Base-by-base conservation (phyloP, 2,797 vertebrate genomes). In the Hemitrygon akajei region DNA sequence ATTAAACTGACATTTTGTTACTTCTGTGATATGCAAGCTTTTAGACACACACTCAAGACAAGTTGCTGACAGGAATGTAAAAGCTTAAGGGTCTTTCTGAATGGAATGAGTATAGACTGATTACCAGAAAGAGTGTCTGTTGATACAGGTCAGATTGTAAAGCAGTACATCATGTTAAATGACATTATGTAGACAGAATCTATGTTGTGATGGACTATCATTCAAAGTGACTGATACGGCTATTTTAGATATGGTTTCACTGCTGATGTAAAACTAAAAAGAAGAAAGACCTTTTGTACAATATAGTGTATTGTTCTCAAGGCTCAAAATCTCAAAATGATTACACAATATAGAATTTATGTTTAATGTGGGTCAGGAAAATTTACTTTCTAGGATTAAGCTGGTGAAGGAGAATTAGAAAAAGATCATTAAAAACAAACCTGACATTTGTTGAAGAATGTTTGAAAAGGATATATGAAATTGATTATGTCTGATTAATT, bases 171-270 rank as follows among this genome's bases (percentile, higher is more conserved):
- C 37, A 92, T 37, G 27, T 93, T 75, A 76, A 93, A 58, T 27
- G 69, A 76, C 40, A 93, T 58, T 93, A 71, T 93, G 71, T 76
- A 22, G 71, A 40, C 11, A 93, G 27, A 93, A 47, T n/a, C 69
- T 76, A 16, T 7, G 40, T 56, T 75, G 14, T 93, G 71, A 76
- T 73, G 69, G 91, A 58, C 71, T 47, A 75, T n/a, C 40, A 40
- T 93, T 93, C 91, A 93, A 75, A 93, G 47, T 75, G 71, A 76
- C 71, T 93, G 91, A 93, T 93, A 76, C 18, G 7, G 40, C 25
- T 58, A 30, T 40, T 93, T 11, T 76, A 16, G 71, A 76, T 93
- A 76, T 93, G 71, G 27, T 76, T 27, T 56, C 91, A n/a, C 27
- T 14, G 91, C 37, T 76, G 93, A 93, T 76, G 71, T 93, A 40